Evolutionary conservation across 2,113 vertebrate genomes (phyloP).

Genomic region (Prietella phreatophila): DNA sequence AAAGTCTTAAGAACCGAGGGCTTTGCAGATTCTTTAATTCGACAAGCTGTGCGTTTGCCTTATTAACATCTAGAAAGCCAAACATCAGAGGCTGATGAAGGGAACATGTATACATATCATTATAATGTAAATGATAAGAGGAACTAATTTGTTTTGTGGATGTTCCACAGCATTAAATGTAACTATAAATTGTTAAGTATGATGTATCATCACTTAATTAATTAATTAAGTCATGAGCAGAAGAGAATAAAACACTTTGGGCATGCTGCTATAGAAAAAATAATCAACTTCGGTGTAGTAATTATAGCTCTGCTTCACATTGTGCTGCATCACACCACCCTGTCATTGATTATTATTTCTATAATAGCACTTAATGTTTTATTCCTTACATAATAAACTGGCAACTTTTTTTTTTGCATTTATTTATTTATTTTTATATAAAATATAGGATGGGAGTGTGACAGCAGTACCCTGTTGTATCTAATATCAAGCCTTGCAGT

Average conservation of each 20-base stretch:
- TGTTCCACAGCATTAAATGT: neutral
- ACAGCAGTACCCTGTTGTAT: neutral
- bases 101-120: neutral
- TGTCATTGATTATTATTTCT: neutral
- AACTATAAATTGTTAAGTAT: neutral
- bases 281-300: neutral
- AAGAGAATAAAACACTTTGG: neutral
- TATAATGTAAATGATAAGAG: neutral
- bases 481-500: neutral
- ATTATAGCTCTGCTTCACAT: neutral
- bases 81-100: neutral
- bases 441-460: neutral
- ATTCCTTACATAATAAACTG: neutral
- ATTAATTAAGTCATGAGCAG: too few species aligned
- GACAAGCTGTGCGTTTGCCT: neutral
- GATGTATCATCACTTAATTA: neutral
- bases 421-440: too few species aligned
- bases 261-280: neutral
- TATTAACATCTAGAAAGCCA: neutral
- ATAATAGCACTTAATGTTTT: neutral
- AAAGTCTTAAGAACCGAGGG: neutral
- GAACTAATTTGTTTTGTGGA: too few species aligned
- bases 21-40: neutral
- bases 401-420: too few species aligned
- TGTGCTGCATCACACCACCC: neutral